Conservation (phyloP, 92 coral and sea anemone species). For the Siderastrea siderea region DNA sequence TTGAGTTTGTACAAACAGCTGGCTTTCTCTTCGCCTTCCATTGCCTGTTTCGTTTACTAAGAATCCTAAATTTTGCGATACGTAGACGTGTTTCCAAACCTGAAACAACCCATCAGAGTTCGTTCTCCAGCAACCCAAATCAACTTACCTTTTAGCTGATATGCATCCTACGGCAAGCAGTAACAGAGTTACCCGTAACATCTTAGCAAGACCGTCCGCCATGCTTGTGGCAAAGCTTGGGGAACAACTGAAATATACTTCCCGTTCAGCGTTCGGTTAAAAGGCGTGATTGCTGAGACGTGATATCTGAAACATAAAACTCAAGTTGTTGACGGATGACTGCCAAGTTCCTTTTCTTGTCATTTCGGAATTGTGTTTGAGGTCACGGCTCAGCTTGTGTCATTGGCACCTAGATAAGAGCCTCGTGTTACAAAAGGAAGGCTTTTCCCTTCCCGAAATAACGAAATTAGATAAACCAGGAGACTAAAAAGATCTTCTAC, state of each 20-base stretch:
- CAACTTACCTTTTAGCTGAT: slow-evolving; percentile 25
- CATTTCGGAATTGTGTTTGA: not conserved
- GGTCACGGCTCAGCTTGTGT: not conserved
- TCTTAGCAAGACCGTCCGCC: not conserved
- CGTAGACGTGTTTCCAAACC: not conserved
- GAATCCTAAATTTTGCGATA: not conserved
- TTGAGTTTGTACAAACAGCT: too few species aligned
- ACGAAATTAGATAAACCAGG: not conserved
- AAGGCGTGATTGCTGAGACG: slow-evolving; percentile 6
- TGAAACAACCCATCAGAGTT: not conserved
- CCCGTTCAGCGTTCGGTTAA: not conserved
- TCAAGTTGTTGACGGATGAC: not conserved
- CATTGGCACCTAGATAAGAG: not conserved
- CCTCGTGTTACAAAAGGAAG: not conserved
- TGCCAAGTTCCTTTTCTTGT: not conserved
- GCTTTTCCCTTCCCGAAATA: not conserved
- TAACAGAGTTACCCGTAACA: not conserved
- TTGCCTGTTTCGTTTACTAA: too few species aligned
- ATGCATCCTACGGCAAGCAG: slow-evolving; percentile 17
- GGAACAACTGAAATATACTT: not conserved
- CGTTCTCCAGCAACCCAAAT: too few species aligned
- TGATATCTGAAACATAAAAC: not conserved
- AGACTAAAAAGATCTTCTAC: too few species aligned
- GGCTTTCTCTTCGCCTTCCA: too few species aligned
- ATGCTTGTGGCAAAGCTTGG: slow-evolving; percentile 30